Conservation (phyloP, 1,140 invertebrate genomes). For the Eufriesea mexicana region DNA sequence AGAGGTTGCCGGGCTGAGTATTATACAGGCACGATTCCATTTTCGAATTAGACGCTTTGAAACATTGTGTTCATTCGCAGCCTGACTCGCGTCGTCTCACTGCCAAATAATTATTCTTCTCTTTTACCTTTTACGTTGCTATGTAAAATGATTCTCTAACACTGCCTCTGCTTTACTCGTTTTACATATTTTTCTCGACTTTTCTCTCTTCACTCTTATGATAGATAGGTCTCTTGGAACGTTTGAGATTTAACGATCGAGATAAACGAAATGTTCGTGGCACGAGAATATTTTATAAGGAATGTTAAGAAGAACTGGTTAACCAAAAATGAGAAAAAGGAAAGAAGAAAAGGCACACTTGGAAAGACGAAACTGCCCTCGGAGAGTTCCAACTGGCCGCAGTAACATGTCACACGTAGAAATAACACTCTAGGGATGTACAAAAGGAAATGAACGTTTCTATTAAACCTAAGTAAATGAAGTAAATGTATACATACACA, state of each 20-base stretch:
- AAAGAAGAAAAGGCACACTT: not conserved
- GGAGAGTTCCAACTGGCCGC: conserved; percentile 24
- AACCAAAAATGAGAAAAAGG: not conserved
- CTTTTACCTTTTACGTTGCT: not conserved
- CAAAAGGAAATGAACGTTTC: conserved; percentile 61
- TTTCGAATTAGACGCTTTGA: not conserved
- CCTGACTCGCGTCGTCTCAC: conserved; percentile 43
- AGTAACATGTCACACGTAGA: conserved; percentile 35
- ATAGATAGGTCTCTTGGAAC: not conserved
- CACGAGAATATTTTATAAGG: not conserved
- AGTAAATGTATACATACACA: conserved; percentile 51
- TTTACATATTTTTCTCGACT: not conserved
- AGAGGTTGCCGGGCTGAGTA: conserved; percentile 49
- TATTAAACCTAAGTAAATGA: conserved; percentile 52
- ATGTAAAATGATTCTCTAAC: conserved; percentile 27
- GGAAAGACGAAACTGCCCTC: conserved; percentile 21
- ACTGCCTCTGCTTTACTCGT: conserved; percentile 40
- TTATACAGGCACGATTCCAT: conserved; percentile 48
- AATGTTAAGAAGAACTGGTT: not conserved
- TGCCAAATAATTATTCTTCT: conserved; percentile 54
- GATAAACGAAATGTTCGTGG: not conserved
- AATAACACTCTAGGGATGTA: conserved; percentile 62
- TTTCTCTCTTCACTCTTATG: not conserved
- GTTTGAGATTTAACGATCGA: not conserved
- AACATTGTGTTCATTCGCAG: conserved; percentile 53